Percentiles rank a stretch among this genome's conserved stretches.
Conservation (phyloP, 64 coral and sea anemone species). For the Porites australiensis region DNA sequence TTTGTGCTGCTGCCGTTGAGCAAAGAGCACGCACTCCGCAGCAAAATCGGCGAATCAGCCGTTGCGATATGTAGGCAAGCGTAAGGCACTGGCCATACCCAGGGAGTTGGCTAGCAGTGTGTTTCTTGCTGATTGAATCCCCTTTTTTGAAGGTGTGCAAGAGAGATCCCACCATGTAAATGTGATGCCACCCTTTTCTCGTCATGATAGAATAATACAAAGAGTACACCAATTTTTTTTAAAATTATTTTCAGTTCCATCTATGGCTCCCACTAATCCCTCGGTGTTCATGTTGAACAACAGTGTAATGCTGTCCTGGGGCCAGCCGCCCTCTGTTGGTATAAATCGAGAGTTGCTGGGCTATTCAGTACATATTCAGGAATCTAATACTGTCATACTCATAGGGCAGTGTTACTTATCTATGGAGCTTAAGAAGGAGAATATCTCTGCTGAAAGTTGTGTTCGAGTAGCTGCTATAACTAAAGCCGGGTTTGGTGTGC, state of each 20-base stretch:
- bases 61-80: no score
- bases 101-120: no score
- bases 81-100: no score
- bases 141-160: no score
- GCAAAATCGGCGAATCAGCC: no score
- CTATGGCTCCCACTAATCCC: not conserved
- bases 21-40: no score
- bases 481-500: not conserved
- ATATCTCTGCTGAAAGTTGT: constrained; percentile 5
- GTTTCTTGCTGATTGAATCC: no score
- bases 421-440: not conserved
- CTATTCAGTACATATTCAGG: not conserved
- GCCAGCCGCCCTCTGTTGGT: not conserved
- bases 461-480: constrained; percentile 37
- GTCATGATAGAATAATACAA: not conserved
- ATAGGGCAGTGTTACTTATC: not conserved
- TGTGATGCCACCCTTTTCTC: no score
- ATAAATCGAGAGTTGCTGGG: not conserved
- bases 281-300: not conserved
- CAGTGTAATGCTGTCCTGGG: constrained; percentile 29
- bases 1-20: no score
- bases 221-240: not conserved
- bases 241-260: constrained; percentile 37
- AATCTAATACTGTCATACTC: not conserved
- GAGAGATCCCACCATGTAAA: no score